Evolutionary conservation across 2,797 vertebrate species (phyloP).

Genomic region (Apodemus agrarius): DNA sequence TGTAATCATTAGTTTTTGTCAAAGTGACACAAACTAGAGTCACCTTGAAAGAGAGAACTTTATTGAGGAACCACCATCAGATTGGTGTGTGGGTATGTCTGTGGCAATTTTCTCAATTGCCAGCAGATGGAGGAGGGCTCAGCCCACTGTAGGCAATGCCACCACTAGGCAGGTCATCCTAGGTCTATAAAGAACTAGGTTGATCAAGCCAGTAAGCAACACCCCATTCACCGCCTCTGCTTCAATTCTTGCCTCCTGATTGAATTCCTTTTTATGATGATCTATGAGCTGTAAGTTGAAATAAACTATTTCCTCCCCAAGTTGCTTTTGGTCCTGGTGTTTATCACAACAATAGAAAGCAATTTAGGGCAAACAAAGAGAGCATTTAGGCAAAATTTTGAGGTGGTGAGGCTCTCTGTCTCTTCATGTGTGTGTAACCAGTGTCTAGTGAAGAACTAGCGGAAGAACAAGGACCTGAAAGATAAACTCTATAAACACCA

Average conservation of each 20-base stretch:
- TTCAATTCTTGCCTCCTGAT: background rate
- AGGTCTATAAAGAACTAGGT: background rate
- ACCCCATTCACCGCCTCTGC: background rate
- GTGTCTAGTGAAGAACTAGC: fast-evolving
- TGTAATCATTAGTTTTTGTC: background rate
- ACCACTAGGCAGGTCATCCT: too few species aligned
- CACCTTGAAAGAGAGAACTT: background rate
- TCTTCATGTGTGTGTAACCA: background rate
- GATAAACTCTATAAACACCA: background rate
- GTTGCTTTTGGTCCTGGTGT: background rate
- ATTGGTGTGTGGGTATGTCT: background rate
- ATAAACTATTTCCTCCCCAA: background rate
- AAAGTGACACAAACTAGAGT: background rate
- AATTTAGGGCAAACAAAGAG: background rate
- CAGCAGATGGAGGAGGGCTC: background rate
- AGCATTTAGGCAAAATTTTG: background rate
- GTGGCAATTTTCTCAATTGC: background rate
- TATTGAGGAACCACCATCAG: background rate
- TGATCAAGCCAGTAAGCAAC: background rate
- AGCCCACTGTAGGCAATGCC: background rate
- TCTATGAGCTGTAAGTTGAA: background rate
- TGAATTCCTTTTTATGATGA: background rate
- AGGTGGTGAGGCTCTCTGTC: background rate
- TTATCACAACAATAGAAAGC: background rate
- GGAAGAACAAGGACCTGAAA: background rate